phyloP scores from a whole-genome alignment of 2,797 vertebrate genomes.

The Setipinna tenuifilis region DNA sequence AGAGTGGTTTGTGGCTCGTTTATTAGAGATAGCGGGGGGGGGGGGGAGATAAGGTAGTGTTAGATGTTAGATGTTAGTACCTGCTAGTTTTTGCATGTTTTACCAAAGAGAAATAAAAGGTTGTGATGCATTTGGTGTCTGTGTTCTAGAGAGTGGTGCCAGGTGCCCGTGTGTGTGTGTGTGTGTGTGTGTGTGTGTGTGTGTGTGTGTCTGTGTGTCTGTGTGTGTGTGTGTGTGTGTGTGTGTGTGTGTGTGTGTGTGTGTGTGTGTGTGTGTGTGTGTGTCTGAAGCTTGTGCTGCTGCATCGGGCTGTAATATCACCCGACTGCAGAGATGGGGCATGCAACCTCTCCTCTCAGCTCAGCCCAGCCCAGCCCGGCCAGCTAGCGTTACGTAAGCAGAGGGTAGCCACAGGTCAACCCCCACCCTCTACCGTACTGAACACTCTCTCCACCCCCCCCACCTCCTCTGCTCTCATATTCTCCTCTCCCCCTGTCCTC shows the following conservation, averaged over 20 bases:
- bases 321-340: neutral
- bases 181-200: neutral
- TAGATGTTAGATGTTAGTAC: neutral
- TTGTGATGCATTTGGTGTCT: neutral
- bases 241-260: neutral
- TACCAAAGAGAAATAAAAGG: neutral
- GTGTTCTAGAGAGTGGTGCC: neutral
- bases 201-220: neutral
- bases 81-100: neutral
- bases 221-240: neutral
- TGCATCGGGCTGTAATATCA: constrained; percentile 2
- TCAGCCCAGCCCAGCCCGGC: neutral
- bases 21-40: neutral
- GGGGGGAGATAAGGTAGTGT: neutral
- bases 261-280: neutral
- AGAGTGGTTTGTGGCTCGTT: neutral
- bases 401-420: constrained; percentile 9
- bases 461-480: no score
- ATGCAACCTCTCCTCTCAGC: neutral
- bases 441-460: no score
- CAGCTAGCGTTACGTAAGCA: neutral
- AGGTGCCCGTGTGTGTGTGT: neutral
- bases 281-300: neutral
- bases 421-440: neutral
- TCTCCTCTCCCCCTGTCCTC: no score